Base-by-base conservation (phyloP, 1,140 invertebrate genomes). In the Tachypleus tridentatus region DNA sequence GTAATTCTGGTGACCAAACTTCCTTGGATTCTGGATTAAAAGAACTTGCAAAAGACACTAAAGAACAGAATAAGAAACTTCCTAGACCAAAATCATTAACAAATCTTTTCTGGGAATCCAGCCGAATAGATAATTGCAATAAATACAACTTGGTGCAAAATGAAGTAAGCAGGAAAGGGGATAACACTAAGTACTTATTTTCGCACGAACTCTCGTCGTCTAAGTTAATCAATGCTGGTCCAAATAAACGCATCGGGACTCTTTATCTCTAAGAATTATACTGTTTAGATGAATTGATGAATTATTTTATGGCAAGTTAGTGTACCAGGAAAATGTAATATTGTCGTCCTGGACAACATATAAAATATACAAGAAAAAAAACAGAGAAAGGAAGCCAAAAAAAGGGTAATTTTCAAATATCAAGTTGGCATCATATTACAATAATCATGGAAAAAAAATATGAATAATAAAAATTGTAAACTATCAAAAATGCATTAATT, bases 1-100 rank as follows among this genome's bases (percentile, higher is more conserved):
- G 88, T 76, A 88, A 91, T 76, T 91, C 88, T n/a, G 89, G 89
- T 50, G 89, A 89, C 8, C 82, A 88, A 56, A 54, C 53, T 54
- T 91, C 88, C 29, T 87, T 87, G 0, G 88, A 91, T 76, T 91
- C 89, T 0, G 86, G 84, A 0, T 84, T 84, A 29, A 67, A 66
- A 6, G 70, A 71, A 29, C 29, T 29, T 29, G 29, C 29, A 48
- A 63, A 70, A 58, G 2, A 29, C 29, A 62, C 66, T 58, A 69
- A 89, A 73, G 79, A 89, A 72, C 88, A 87, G 47, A 88, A 90
- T 72, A 90, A 90, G 73, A 82, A 88, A 76, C 72, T 80, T 8
- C 74, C 72, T 51, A 72, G 79, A 53, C 88, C 89, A 9, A 83
- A 87, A 68, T 91, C 88, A 64, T 79, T 92, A 72, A 91, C 88